These are phyloP conservation scores for Phaethornis superciliosus DNA, from an alignment of 2,113 vertebrate species.

Conservation along the genomic window DNA sequence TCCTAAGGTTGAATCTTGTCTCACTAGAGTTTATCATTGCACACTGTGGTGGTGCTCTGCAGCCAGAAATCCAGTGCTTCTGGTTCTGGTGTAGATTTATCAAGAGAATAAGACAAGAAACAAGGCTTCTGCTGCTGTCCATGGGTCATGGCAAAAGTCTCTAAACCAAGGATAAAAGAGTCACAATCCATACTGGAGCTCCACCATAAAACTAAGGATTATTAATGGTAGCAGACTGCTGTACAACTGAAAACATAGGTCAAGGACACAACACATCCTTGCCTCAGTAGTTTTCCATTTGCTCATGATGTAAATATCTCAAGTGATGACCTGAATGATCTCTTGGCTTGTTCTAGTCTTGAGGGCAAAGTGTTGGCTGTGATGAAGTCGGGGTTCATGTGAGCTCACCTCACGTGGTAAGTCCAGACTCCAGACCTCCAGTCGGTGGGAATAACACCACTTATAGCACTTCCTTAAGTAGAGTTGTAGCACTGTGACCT, in stretches of 20 bases:
- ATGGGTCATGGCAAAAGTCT: neutral
- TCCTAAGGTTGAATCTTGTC: neutral
- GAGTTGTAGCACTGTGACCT: neutral
- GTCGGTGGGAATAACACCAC: neutral
- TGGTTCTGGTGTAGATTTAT: neutral
- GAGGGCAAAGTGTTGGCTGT: neutral
- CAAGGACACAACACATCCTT: neutral
- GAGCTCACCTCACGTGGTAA: neutral
- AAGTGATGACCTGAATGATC: neutral
- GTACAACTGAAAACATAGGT: neutral
- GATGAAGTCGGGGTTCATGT: neutral
- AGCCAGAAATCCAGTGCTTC: neutral
- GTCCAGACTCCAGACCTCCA: neutral
- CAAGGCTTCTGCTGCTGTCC: neutral
- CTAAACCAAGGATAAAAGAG: neutral
- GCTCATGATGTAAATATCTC: neutral
- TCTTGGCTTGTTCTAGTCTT: neutral
- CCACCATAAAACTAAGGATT: neutral
- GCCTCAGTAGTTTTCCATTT: conserved; percentile 10
- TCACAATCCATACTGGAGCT: neutral
- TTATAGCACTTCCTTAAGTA: neutral
- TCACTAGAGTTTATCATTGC: neutral
- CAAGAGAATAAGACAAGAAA: neutral
- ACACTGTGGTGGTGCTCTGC: neutral
- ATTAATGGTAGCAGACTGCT: conserved; percentile 4